Evolutionary conservation across 2,797 vertebrate genomes (phyloP).

Genomic region (Borostomias antarcticus): DNA sequence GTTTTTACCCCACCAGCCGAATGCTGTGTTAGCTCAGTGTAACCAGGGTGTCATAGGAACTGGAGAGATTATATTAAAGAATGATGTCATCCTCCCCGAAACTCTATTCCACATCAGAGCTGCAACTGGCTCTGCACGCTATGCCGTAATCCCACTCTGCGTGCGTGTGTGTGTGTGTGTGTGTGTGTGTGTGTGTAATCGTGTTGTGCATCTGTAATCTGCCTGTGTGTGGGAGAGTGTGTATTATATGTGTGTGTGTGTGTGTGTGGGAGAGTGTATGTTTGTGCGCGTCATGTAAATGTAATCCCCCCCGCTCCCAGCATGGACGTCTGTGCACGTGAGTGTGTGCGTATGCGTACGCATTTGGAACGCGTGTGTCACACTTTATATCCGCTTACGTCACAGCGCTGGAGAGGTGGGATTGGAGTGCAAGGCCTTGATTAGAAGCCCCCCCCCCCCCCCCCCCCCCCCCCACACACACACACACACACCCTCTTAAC

Average conservation of each 20-base stretch:
- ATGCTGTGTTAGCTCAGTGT: constrained; percentile 30
- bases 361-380: constrained; percentile 17
- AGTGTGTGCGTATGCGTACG: constrained; percentile 23
- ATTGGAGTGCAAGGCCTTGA: too few relatives aligned
- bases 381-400: constrained; percentile 32
- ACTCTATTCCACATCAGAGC: constrained; percentile 8
- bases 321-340: constrained; percentile 33
- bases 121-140: constrained; percentile 8
- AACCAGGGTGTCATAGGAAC: constrained; percentile 16
- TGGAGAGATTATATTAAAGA: constrained; percentile 29
- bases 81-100: constrained; percentile 30
- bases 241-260: constrained; percentile 22
- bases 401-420: constrained; percentile 22
- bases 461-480: too few relatives aligned
- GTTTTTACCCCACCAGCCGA: constrained; percentile 23
- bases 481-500: too few relatives aligned
- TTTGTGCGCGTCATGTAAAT: constrained; percentile 32
- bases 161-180: constrained; percentile 26
- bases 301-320: constrained; percentile 43
- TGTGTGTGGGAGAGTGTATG: constrained; percentile 38
- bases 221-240: constrained; percentile 11
- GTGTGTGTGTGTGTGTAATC: constrained; percentile 37
- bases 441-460: too few relatives aligned
- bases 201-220: constrained; percentile 26
- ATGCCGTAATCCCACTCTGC: constrained; percentile 40